Base-by-base conservation (phyloP, 1,140 invertebrate genomes). In the Bicyclus anynana region DNA sequence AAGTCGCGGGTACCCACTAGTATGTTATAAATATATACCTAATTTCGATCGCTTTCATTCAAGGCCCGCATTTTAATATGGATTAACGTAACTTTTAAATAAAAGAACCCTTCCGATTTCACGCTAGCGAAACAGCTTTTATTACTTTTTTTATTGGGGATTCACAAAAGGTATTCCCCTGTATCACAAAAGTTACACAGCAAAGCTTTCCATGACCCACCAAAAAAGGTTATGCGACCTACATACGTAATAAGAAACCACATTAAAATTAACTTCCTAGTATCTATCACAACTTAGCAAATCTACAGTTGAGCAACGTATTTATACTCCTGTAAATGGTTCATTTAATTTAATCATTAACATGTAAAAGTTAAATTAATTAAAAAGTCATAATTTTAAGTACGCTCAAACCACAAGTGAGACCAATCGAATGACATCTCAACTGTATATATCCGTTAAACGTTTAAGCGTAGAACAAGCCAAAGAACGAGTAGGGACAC, bases 231-330 rank as follows among this genome's bases (percentile, higher is more conserved):
- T 42, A 48, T 14, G 44, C 27, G 42, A 40, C 44, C 51, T 16
- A 53, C 40, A 48, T 59, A 23, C 37, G 18, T 47, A 23, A 35
- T 40, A 58, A 58, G 50, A 53, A 53, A 48, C 37, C 42, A 18
- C 33, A 53, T 59, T 53, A 59, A 59, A 59, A 53, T 59, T 53
- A 59, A 59, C 44, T 38, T 59, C 51, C 53, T 44, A 47, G 29
- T n/a, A 12, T 23, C n/a, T 33, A 12, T 12, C 29, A 33, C 29
- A 33, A 12, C n/a, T 33, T 33, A 33, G 29, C 4, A 12, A 33
- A 1, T 12, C 10, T 33, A 33, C 29, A 33, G 29, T 33, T 33
- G 29, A 12, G 1, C 10, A 33, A 10, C 10, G n/a, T n/a, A 7
- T n/a, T n/a, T n/a, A n/a, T n/a, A n/a, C n/a, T n/a, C n/a, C n/a